Conservation (phyloP, 2,113 vertebrate genomes). For the Gymnobelideus leadbeateri region DNA sequence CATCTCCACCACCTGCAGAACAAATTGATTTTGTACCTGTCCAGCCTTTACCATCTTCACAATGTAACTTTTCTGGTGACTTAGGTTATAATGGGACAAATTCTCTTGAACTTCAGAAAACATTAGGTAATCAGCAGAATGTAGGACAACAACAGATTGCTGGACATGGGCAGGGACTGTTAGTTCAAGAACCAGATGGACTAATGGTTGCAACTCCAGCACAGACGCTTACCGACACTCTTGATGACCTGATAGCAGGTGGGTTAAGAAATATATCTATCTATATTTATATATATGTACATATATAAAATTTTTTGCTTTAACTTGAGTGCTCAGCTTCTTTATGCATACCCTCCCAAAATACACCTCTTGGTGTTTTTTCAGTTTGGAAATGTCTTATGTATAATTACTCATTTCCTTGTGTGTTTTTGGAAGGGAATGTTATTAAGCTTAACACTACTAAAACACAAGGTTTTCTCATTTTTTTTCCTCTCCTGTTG, state of each 20-base stretch:
- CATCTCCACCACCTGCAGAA: constrained; percentile 84
- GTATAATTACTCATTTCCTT: constrained; percentile 79
- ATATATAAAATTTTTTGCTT: constrained; percentile 45
- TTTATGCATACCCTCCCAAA: constrained; percentile 75
- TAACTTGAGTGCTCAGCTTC: constrained; percentile 74
- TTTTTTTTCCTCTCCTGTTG: constrained; percentile 36
- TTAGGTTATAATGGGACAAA: constrained; percentile 92
- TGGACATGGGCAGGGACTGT: constrained; percentile 92
- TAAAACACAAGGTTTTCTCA: constrained; percentile 72
- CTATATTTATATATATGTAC: constrained; percentile 84
- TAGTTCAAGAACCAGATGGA: constrained; percentile 94
- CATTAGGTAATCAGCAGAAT: constrained; percentile 91
- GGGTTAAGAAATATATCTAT: constrained; percentile 87
- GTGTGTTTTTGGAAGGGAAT: constrained; percentile 70
- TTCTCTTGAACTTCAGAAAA: constrained; percentile 95
- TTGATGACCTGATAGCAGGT: constrained; percentile 99
- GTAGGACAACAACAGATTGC: constrained; percentile 92
- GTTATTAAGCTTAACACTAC: constrained; percentile 79
- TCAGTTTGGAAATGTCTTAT: constrained; percentile 79
- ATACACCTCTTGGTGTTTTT: constrained; percentile 77
- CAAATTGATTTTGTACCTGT: constrained; percentile 93
- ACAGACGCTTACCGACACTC: constrained; percentile 98
- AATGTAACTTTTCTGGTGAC: constrained; percentile 92
- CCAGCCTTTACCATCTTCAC: constrained; percentile 91
- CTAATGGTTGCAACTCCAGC: constrained; percentile 95